phyloP scores from a whole-genome alignment of 2,797 vertebrate genomes.

The Spinibarbus caldwelli region DNA sequence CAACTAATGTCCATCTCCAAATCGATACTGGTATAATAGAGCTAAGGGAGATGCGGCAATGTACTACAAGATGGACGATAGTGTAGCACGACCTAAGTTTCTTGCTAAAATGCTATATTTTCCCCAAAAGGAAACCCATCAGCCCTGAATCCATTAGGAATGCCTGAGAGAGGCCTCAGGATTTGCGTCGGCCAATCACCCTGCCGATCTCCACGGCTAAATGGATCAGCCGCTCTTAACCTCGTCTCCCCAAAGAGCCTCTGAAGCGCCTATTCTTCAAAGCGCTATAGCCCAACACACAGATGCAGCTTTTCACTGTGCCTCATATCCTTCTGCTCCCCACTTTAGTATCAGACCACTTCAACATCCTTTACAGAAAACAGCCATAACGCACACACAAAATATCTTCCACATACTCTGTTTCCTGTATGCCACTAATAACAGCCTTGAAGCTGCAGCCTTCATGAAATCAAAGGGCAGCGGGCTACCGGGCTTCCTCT shows the following conservation, averaged over 20 bases:
- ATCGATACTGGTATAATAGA: constrained; percentile 60
- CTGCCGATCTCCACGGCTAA: constrained; percentile 64
- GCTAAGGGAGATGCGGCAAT: constrained; percentile 27
- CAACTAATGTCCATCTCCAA: constrained; percentile 49
- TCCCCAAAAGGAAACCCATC: constrained; percentile 50
- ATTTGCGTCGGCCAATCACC: constrained; percentile 39
- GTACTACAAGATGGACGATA: constrained; percentile 43
- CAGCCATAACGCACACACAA: constrained; percentile 13
- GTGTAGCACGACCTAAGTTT: constrained; percentile 33
- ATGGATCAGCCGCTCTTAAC: constrained; percentile 74
- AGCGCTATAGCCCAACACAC: constrained; percentile 51
- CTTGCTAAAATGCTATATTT: constrained; percentile 45
- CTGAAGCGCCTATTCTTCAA: constrained; percentile 64
- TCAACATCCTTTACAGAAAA: constrained; percentile 65
- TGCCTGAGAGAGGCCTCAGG: constrained; percentile 42
- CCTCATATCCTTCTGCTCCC: constrained; percentile 24
- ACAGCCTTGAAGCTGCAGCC: constrained; percentile 63
- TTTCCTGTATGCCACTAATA: constrained; percentile 62
- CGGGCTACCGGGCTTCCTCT: constrained; percentile 43
- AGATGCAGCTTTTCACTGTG: constrained; percentile 26
- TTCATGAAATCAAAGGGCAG: constrained; percentile 61
- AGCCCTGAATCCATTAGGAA: constrained; percentile 43
- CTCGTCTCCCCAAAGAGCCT: constrained; percentile 67
- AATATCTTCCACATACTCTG: constrained; percentile 23
- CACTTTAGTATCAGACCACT: constrained; percentile 37